A percentile compares a stretch with the other conserved stretches of the same genome.
These are phyloP conservation scores for Sympetrum striolatum DNA, from an alignment of 2,888 invertebrate species.

Conservation along the genomic window DNA sequence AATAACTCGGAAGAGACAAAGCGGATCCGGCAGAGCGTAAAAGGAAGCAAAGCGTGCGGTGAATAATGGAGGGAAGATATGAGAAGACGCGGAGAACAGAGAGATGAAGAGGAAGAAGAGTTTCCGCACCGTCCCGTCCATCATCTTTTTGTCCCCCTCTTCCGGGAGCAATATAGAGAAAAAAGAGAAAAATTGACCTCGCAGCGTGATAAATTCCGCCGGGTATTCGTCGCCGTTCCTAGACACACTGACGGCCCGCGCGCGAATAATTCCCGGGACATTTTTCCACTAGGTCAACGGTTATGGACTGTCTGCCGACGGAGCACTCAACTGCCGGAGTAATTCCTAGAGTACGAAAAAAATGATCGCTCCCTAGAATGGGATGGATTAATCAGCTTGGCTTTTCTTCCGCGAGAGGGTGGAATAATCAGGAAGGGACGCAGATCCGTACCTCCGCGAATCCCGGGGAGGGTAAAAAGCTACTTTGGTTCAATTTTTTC, in stretches of 20 bases:
- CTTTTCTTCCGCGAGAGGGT: background rate
- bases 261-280: background rate
- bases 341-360: background rate
- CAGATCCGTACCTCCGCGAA: background rate
- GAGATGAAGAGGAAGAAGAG: background rate
- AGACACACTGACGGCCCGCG: background rate
- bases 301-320: background rate
- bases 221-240: background rate
- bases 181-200: background rate
- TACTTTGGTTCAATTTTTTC: background rate
- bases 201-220: background rate
- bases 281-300: background rate
- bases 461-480: background rate
- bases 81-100: background rate
- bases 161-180: background rate
- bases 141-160: background rate
- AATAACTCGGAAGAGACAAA: too few species aligned
- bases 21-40: too few species aligned
- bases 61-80: background rate
- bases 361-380: background rate
- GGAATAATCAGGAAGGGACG: background rate
- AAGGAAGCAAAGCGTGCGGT: too few species aligned
- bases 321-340: background rate
- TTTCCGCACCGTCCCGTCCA: background rate
- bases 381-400: background rate